Percentiles rank a stretch among this genome's conserved stretches.
These are phyloP conservation scores for Distichodus sexfasciatus DNA, from an alignment of 2,797 vertebrate species.

Conservation along the genomic window DNA sequence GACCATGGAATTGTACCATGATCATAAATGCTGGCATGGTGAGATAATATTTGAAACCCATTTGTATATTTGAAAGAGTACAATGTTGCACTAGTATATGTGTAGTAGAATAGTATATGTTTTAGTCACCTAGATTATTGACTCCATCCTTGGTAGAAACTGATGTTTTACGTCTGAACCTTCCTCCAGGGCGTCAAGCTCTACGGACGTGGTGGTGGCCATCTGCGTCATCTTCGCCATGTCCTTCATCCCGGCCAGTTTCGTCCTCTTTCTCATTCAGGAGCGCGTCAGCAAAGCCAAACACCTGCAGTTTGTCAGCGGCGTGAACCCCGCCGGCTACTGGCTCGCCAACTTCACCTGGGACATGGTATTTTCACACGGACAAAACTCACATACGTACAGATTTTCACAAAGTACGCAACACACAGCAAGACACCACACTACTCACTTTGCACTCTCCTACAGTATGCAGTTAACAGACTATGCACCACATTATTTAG, in stretches of 20 bases:
- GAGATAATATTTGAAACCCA: no score
- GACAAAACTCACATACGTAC: neutral
- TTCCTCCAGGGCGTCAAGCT: slow-evolving; percentile 73
- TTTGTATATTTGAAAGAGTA: no score
- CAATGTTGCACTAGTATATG: no score
- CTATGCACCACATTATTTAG: neutral
- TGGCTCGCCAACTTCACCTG: slow-evolving; percentile 95
- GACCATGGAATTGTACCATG: no score
- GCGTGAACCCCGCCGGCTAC: slow-evolving; percentile 91
- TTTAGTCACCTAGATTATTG: no score
- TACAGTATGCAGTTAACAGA: neutral
- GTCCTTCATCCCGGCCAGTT: slow-evolving; percentile 98
- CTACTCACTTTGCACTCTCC: neutral
- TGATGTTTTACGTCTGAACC: no score
- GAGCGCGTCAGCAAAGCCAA: slow-evolving; percentile 97
- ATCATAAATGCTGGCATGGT: no score
- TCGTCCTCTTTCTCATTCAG: slow-evolving; percentile 97
- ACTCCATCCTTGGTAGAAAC: no score
- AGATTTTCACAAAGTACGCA: neutral
- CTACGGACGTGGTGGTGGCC: slow-evolving; percentile 92
- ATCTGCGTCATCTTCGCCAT: slow-evolving; percentile 99
- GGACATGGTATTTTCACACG: slow-evolving; percentile 85
- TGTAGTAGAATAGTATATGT: no score
- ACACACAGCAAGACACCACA: neutral
- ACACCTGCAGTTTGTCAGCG: slow-evolving; percentile 96